phyloP scores from a whole-genome alignment of 2,113 vertebrate genomes.

The Apodemus speciosus region DNA sequence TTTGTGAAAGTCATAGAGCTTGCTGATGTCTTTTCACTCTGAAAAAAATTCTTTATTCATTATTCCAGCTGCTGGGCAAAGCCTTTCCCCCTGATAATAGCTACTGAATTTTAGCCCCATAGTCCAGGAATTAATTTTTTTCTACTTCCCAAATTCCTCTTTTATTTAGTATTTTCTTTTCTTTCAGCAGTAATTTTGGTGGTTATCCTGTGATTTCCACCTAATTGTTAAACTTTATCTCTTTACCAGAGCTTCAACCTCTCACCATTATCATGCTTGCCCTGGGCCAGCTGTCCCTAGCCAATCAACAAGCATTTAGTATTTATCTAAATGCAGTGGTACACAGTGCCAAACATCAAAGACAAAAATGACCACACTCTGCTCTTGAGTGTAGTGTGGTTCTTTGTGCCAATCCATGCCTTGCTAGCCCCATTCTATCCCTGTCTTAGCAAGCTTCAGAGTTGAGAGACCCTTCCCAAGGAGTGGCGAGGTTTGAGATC shows the following conservation, averaged over 20 bases:
- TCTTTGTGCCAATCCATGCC: neutral
- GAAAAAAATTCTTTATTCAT: conserved; percentile 64
- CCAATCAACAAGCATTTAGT: conserved; percentile 1
- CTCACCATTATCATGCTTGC: neutral
- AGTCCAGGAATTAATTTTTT: conserved; percentile 30
- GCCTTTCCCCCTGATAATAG: conserved; percentile 52
- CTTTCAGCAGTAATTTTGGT: conserved; percentile 40
- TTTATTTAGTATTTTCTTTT: conserved; percentile 54
- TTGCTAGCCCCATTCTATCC: neutral
- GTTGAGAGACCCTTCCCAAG: neutral
- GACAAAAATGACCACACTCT: neutral
- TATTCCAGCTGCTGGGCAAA: conserved; percentile 38
- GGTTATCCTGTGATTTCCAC: conserved; percentile 32
- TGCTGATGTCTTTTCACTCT: conserved; percentile 62
- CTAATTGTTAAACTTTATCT: conserved; percentile 27
- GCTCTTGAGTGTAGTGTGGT: neutral
- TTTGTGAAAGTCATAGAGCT: conserved; percentile 48
- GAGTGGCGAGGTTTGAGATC: neutral
- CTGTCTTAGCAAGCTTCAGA: neutral
- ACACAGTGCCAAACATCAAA: neutral
- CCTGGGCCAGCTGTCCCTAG: neutral
- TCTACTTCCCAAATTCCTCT: conserved; percentile 15
- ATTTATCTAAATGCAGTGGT: neutral
- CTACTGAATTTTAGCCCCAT: conserved; percentile 48
- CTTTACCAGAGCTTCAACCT: neutral